Conservation (phyloP, 2,113 vertebrate species). For the Lutjanus erythropterus region DNA sequence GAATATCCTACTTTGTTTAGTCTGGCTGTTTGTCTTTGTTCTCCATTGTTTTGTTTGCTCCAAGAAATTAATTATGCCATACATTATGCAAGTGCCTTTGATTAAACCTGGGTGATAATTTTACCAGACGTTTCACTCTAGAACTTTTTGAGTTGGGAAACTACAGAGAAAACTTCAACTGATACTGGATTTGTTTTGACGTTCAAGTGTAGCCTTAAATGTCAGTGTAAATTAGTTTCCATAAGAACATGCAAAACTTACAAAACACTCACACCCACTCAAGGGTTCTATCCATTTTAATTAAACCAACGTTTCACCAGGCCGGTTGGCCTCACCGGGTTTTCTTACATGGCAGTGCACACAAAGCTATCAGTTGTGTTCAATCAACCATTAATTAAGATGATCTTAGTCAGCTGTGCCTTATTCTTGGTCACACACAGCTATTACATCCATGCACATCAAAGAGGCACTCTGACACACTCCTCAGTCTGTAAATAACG, state of each 20-base stretch:
- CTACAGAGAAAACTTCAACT: constrained; percentile 2
- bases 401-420: not conserved
- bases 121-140: constrained; percentile 24
- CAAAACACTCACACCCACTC: not conserved
- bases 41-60: constrained; percentile 65
- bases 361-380: not conserved
- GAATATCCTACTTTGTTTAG: constrained; percentile 74
- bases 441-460: too few species aligned
- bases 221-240: too few species aligned
- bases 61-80: constrained; percentile 58
- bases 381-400: not conserved
- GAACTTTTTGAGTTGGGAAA: constrained; percentile 22
- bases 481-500: not conserved
- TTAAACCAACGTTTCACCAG: not conserved
- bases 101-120: constrained; percentile 60
- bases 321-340: not conserved
- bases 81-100: constrained; percentile 63
- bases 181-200: not conserved
- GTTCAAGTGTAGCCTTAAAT: too few species aligned
- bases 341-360: not conserved
- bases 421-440: not conserved
- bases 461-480: not conserved
- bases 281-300: not conserved
- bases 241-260: too few species aligned
- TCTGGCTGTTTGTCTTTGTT: constrained; percentile 73